Evolutionary conservation across 2,888 invertebrate species (phyloP).

Genomic region (Epinotia bilunana): DNA sequence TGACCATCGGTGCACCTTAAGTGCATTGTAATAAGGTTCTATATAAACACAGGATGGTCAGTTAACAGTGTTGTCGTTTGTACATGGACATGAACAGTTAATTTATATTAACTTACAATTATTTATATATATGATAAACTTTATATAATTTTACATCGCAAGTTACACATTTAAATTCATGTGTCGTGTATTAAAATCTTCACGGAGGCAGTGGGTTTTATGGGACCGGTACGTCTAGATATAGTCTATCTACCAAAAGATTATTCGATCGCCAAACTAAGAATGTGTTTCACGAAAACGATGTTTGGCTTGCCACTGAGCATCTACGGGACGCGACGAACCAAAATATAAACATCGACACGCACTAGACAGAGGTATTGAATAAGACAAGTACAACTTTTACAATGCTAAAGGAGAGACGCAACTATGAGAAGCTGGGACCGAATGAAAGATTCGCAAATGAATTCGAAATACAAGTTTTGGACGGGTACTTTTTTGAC

Average conservation of each 20-base stretch:
- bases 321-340: background rate
- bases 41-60: no score
- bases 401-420: constrained; percentile 25
- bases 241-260: constrained; percentile 27
- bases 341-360: constrained; percentile 12
- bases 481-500: constrained; percentile 69
- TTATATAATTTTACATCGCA: constrained; percentile 36
- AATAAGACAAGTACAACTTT: constrained; percentile 16
- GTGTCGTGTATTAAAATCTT: constrained; percentile 36
- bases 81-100: constrained; percentile 38
- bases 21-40: no score
- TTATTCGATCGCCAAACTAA: constrained; percentile 11
- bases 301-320: constrained; percentile 16
- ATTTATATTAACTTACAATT: constrained; percentile 35
- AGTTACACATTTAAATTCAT: constrained; percentile 28
- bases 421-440: constrained; percentile 7
- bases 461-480: constrained; percentile 48
- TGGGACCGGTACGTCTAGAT: constrained; percentile 23
- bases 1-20: no score
- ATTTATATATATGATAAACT: constrained; percentile 33
- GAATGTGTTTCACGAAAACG: background rate
- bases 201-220: constrained; percentile 36
- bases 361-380: constrained; percentile 1
- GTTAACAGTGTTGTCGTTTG: no score
- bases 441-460: constrained; percentile 28